Percentiles rank a stretch among this genome's conserved stretches.
These are phyloP conservation scores for Drosophila melanogaster DNA, from an alignment of 1,140 invertebrate species.

Conservation along the genomic window Release_6_plus_ISO1_MT NC_004354.4:4087001-4087500, in stretches of 20 bases:
- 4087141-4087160: conserved; percentile 16
- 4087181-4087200: conserved; percentile 46
- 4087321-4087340: conserved; percentile 33
- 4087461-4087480: neutral
- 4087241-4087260: conserved; percentile 15
- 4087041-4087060: conserved; percentile 84
- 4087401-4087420: conserved; percentile 16
- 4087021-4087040: conserved; percentile 80
- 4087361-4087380: conserved; percentile 41
- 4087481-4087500: neutral
- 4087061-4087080: conserved; percentile 85
- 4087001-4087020: conserved; percentile 81
- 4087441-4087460: conserved; percentile 16
- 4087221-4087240: conserved; percentile 32
- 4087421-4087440: neutral
- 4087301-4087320: conserved; percentile 29
- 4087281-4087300: conserved; percentile 28
- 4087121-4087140: conserved; percentile 38
- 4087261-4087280: conserved; percentile 30
- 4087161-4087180: conserved; percentile 55
- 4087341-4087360: conserved; percentile 50
- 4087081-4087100: conserved; percentile 84
- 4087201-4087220: conserved; percentile 31
- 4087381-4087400: conserved; percentile 55
- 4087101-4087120: conserved; percentile 46